phyloP scores from a whole-genome alignment of 2,113 vertebrate genomes.

The Turnix velox region DNA sequence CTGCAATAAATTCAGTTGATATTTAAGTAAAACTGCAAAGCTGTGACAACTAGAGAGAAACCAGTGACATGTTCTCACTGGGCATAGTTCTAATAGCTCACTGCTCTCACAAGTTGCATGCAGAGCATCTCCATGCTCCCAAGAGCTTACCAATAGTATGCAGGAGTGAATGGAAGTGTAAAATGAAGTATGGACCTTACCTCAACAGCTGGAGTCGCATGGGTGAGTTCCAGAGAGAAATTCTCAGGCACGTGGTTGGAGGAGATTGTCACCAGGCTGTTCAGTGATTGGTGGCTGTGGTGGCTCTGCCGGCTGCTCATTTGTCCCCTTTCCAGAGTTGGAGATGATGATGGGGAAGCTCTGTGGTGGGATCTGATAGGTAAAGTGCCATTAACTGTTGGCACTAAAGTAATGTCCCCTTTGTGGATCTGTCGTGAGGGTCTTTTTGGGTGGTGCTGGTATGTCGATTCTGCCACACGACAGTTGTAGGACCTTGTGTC shows the following conservation, averaged over 20 bases:
- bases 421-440: slow-evolving; percentile 97
- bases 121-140: not conserved
- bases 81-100: not conserved
- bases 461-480: slow-evolving; percentile 90
- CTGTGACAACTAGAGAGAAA: not conserved
- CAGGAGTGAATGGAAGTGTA: not conserved
- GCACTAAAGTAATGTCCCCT: slow-evolving; percentile 93
- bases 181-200: slow-evolving; percentile 70
- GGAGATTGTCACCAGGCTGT: slow-evolving; percentile 96
- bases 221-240: slow-evolving; percentile 91
- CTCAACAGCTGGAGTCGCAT: slow-evolving; percentile 94
- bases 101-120: not conserved
- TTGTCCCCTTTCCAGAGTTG: slow-evolving; percentile 85
- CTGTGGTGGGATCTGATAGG: slow-evolving; percentile 89
- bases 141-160: slow-evolving; percentile 22
- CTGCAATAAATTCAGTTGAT: not conserved
- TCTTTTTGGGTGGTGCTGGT: slow-evolving; percentile 96
- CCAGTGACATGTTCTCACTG: not conserved
- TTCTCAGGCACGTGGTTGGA: slow-evolving; percentile 93
- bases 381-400: slow-evolving; percentile 88
- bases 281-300: slow-evolving; percentile 94
- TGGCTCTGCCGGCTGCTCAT: slow-evolving; percentile 91
- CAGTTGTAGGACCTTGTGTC: slow-evolving; percentile 95
- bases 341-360: slow-evolving; percentile 88
- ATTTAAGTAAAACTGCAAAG: not conserved